Base-by-base conservation (phyloP, 2,797 vertebrate species). In the Aphelocoma californica region DNA sequence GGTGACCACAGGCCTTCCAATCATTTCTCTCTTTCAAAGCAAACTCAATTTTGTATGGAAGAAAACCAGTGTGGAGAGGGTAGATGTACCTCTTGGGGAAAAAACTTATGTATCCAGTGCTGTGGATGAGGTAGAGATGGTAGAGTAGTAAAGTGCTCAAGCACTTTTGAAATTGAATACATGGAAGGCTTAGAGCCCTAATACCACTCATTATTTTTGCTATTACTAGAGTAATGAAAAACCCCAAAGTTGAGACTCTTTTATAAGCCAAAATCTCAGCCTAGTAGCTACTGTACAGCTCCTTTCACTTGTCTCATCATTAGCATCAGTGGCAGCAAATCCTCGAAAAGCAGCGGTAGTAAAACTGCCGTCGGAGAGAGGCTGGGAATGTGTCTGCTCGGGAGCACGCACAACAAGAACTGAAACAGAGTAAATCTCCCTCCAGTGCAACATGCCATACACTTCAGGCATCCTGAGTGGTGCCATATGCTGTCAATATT, bases 391-490 rank as follows among this genome's bases (percentile, higher is more conserved):
- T 67, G 34, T 0, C 71, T 70, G 18, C 50, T 61, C 0, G 0
- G n/a, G 24, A 87, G 20, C 2, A 4, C 0, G 0, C 1, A 1
- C 19, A 32, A 8, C 1, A 1, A 66, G 50, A 80, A 19, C 24
- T 51, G 38, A 48, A 83, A 2, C 21, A 67, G 74, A 78, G 34
- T 91, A 91, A 82, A 91, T 88, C 50, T 94, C 53, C 38, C 23
- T 61, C 40, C 40, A 25, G n/a, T 36, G 32, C 34, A 50, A 34
- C 1, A 4, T 34, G 25, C 45, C 32, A 45, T 58, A 38, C 38
- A 40, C 81, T 87, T 73, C 79, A 84, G 81, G 54, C 2, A 1
- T 64, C 38, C 60, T 78, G 72, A 80, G n/a, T 71, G 44, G 32
- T 74, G 71, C 74, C 90, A 83, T 89, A 91, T 92, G 88, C 50